phyloP scores from a whole-genome alignment of 2,797 vertebrate genomes.

The Pipistrellus pipistrellus region DNA sequence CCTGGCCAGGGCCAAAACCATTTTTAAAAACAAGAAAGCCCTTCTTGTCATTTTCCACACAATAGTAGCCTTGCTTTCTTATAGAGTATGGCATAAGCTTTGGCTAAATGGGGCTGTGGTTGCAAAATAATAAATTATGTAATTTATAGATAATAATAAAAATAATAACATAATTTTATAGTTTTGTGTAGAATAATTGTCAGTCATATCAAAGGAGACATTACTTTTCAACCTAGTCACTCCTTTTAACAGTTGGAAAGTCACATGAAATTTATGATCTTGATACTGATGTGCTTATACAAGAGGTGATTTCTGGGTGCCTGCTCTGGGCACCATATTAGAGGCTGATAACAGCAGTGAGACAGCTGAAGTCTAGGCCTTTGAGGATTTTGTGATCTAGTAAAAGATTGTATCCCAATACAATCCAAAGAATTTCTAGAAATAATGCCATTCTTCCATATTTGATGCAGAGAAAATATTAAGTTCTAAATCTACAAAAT shows the following conservation, averaged over 20 bases:
- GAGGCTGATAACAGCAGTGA: neutral
- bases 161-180: neutral
- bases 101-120: neutral
- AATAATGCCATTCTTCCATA: neutral
- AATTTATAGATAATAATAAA: too few species aligned
- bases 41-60: neutral
- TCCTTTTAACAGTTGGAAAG: neutral
- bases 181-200: neutral
- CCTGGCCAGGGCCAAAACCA: neutral
- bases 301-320: neutral
- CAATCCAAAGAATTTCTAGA: constrained; percentile 4
- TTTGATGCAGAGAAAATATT: neutral
- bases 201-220: neutral
- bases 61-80: neutral
- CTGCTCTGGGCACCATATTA: neutral
- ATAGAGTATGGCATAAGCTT: neutral
- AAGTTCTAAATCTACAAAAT: constrained; percentile 26
- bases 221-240: neutral
- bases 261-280: neutral
- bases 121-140: too few species aligned
- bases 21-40: constrained; percentile 38
- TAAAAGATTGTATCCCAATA: neutral
- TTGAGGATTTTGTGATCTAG: neutral
- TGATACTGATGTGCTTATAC: neutral
- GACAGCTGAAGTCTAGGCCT: neutral